A percentile compares a stretch with the other conserved stretches of the same genome.
Evolutionary conservation across 2,113 vertebrate genomes (phyloP).

Genomic region (Pica pica): DNA sequence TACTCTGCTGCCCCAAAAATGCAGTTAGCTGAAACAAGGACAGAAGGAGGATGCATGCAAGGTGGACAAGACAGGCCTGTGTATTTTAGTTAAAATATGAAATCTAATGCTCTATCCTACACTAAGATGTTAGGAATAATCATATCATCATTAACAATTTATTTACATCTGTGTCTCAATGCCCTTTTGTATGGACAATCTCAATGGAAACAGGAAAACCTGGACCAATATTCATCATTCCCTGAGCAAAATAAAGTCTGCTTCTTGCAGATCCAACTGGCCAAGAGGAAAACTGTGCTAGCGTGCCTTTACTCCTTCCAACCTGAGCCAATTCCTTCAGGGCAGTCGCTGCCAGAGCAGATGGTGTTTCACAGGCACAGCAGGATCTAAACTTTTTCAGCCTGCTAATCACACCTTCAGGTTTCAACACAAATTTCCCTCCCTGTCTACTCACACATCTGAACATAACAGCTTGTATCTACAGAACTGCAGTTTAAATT

Average conservation of each 20-base stretch:
- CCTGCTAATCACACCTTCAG: not conserved
- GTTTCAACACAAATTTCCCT: not conserved
- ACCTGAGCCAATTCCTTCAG: not conserved
- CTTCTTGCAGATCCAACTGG: not conserved
- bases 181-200: not conserved
- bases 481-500: not conserved
- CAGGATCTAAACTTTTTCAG: not conserved
- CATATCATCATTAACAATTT: not conserved
- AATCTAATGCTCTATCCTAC: not conserved
- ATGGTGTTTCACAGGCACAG: slow-evolving; percentile 15
- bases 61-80: not conserved
- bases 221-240: not conserved
- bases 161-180: not conserved
- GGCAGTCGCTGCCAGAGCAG: not conserved
- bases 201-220: not conserved
- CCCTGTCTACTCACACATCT: not conserved
- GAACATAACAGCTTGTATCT: not conserved
- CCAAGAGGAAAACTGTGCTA: not conserved
- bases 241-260: not conserved
- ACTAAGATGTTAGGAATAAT: not conserved
- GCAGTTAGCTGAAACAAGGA: not conserved
- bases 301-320: not conserved
- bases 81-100: not conserved
- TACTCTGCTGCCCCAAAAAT: not conserved
- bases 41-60: not conserved